A percentile compares a stretch with the other conserved stretches of the same genome.
These are phyloP conservation scores for Dione vanillae DNA, from an alignment of 2,888 invertebrate genomes.

Conservation along the genomic window DNA sequence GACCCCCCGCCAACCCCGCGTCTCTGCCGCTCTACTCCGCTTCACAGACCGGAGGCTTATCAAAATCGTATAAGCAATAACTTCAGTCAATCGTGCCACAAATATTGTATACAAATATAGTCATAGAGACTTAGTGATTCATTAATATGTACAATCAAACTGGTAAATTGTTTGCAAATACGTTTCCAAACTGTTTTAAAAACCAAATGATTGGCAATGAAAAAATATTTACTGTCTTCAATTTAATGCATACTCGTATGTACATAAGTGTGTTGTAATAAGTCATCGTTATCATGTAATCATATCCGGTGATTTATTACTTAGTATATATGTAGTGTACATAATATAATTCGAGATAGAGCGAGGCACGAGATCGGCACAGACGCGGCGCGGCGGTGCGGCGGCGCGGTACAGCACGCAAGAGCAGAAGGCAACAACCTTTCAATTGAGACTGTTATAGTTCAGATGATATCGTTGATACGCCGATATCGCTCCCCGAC, in stretches of 20 bases:
- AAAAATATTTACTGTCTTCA: background rate
- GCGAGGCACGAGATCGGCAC: background rate
- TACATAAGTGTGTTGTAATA: background rate
- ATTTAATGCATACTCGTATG: background rate
- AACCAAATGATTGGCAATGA: background rate
- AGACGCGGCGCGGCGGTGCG: conserved; percentile 11
- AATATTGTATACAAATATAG: too few relatives aligned
- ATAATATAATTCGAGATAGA: conserved; percentile 3
- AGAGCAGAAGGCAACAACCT: conserved; percentile 37
- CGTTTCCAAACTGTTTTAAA: background rate
- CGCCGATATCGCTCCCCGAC: conserved; percentile 12
- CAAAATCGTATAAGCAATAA: conserved; percentile 26
- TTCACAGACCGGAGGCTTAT: conserved; percentile 14
- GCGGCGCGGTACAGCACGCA: conserved; percentile 13
- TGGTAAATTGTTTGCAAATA: background rate
- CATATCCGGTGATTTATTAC: background rate
- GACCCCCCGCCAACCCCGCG: conserved; percentile 43
- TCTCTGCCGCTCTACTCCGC: conserved; percentile 47
- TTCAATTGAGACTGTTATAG: conserved; percentile 37
- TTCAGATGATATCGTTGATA: conserved; percentile 31
- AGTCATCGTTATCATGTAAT: background rate
- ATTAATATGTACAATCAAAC: background rate
- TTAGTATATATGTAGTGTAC: too few relatives aligned
- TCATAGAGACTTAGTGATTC: background rate
- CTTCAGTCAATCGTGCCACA: background rate